Evolutionary conservation across 2,888 invertebrate genomes (phyloP).

Genomic region (Bellardia pandia): DNA sequence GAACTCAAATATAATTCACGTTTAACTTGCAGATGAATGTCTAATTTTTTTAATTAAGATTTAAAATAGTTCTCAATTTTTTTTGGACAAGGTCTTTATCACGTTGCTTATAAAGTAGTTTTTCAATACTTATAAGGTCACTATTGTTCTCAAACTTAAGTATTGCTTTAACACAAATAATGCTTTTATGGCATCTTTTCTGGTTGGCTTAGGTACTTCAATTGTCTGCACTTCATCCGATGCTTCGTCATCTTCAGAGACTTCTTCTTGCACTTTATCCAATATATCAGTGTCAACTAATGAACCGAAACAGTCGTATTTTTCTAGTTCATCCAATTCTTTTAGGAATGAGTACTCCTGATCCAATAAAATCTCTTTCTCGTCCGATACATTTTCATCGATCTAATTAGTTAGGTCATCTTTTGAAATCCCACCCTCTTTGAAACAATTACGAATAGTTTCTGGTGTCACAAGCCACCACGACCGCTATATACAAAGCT

Average conservation of each 20-base stretch:
- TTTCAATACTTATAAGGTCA: too few species aligned
- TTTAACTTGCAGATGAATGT: too few species aligned
- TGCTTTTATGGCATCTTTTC: conserved; percentile 42
- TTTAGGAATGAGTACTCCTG: conserved; percentile 5
- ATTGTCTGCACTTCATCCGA: too few species aligned
- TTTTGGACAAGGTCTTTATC: too few species aligned
- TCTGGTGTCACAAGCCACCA: conserved; percentile 29
- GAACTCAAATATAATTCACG: too few species aligned
- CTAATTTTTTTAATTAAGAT: too few species aligned
- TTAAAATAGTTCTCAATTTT: too few species aligned
- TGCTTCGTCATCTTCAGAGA: conserved; percentile 31
- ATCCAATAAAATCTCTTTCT: conserved; percentile 1
- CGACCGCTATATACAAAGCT: conserved; percentile 13
- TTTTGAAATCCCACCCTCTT: conserved; percentile 29
- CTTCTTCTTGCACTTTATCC: conserved; percentile 20
- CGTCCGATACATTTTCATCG: conserved; percentile 6
- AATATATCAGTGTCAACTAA: conserved; percentile 16
- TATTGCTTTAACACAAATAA: conserved; percentile 46
- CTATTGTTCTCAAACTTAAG: conserved; percentile 15
- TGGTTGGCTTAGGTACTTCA: too few species aligned
- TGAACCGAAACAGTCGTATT: conserved; percentile 13
- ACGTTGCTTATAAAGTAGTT: too few species aligned
- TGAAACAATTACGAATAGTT: conserved; percentile 42
- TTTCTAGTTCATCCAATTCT: conserved; percentile 1
- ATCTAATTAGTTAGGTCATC: conserved; percentile 11